Conservation (phyloP, 2,797 vertebrate genomes). For the Ctenopoma kingsleyae region DNA sequence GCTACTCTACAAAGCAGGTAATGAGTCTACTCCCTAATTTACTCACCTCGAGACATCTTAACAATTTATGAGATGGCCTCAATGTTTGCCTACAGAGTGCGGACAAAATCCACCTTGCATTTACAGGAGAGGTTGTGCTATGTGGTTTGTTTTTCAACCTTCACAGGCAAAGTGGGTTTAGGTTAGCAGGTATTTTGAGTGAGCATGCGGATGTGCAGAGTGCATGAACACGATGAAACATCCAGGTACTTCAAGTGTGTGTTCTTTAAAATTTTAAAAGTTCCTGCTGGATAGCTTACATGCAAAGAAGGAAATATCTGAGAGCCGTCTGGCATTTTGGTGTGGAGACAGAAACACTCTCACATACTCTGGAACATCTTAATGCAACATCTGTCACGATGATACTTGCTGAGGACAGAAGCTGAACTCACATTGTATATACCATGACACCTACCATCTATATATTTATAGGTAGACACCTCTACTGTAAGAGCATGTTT, state of each 20-base stretch:
- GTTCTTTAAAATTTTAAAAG: conserved; percentile 56
- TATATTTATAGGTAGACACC: too few relatives aligned
- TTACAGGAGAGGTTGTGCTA: conserved; percentile 21
- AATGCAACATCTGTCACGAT: neutral
- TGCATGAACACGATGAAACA: conserved; percentile 23
- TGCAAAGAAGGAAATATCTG: neutral
- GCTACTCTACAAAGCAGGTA: conserved; percentile 71
- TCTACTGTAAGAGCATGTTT: neutral
- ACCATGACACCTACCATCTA: neutral
- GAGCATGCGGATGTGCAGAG: conserved; percentile 16
- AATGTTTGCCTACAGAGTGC: conserved; percentile 40
- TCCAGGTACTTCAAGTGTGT: neutral
- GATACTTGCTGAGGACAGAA: neutral
- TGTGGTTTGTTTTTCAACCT: conserved; percentile 26
- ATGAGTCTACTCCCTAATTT: conserved; percentile 77
- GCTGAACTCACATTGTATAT: neutral
- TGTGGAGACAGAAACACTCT: neutral
- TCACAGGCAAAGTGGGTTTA: conserved; percentile 25
- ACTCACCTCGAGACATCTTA: conserved; percentile 68
- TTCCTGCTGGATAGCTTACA: conserved; percentile 10
- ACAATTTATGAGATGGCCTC: conserved; percentile 68
- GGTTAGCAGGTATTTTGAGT: conserved; percentile 9
- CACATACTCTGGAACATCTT: neutral
- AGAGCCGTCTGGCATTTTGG: neutral
- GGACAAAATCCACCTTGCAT: conserved; percentile 41